Conservation (phyloP, 2,797 vertebrate genomes). For the Pipistrellus kuhlii region DNA sequence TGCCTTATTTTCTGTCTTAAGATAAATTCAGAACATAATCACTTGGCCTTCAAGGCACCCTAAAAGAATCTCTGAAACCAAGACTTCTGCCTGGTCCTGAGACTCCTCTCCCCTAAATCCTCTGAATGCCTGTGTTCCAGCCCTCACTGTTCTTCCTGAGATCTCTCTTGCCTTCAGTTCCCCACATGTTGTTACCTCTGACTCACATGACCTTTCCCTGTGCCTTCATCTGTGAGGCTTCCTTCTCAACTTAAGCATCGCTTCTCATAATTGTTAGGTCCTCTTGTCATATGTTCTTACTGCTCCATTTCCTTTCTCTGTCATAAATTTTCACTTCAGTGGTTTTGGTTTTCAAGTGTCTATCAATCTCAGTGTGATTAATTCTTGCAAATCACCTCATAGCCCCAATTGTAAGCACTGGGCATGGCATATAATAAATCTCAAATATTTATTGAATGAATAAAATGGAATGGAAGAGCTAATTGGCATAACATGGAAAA, state of each 20-base stretch:
- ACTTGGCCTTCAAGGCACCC: not conserved
- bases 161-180: not conserved
- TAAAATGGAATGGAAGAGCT: not conserved
- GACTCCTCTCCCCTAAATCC: not conserved
- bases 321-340: not conserved
- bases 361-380: not conserved
- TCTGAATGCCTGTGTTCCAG: not conserved
- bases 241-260: not conserved
- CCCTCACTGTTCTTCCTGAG: not conserved
- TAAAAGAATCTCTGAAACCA: not conserved
- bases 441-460: slow-evolving; percentile 30
- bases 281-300: not conserved
- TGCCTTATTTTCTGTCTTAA: not conserved
- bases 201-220: not conserved
- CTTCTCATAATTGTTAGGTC: not conserved
- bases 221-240: not conserved
- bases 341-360: not conserved
- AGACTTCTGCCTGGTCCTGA: not conserved
- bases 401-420: not conserved
- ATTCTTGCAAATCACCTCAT: not conserved
- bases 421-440: not conserved
- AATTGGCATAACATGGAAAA: not conserved
- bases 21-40: not conserved
- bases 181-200: not conserved
- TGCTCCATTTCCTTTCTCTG: not conserved